Evolutionary conservation across 2,113 vertebrate genomes (phyloP).

Genomic region (Rostratula benghalensis): DNA sequence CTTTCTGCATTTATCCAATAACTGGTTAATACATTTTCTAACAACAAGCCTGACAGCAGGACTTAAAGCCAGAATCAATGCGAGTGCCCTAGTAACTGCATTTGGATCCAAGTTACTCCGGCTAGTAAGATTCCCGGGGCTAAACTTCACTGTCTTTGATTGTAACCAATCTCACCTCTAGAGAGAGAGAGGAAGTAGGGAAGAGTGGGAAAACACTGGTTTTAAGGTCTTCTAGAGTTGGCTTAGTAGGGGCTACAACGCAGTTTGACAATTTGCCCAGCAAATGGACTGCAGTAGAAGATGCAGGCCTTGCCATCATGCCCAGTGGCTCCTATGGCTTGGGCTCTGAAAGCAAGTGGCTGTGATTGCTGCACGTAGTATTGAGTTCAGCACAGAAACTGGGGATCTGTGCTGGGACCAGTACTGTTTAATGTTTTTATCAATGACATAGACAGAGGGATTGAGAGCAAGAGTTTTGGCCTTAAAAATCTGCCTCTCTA

Average conservation of each 20-base stretch:
- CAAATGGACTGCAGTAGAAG: neutral
- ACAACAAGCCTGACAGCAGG: neutral
- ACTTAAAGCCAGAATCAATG: neutral
- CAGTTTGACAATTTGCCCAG: neutral
- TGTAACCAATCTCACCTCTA: neutral
- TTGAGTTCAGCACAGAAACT: neutral
- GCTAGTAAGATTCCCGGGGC: neutral
- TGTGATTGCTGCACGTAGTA: neutral
- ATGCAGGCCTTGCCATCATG: fast-evolving
- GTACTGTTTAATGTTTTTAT: too few species aligned
- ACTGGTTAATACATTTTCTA: neutral
- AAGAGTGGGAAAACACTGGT: neutral
- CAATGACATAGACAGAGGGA: too few species aligned
- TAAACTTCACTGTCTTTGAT: neutral
- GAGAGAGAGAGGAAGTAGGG: neutral
- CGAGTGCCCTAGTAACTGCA: neutral
- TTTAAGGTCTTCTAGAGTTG: neutral
- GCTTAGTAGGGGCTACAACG: neutral
- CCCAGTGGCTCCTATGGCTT: neutral
- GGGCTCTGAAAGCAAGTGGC: neutral
- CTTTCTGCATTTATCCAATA: neutral
- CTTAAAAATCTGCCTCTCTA: neutral
- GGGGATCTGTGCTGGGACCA: too few species aligned
- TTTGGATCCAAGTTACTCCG: neutral
- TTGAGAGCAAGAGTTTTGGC: neutral